Evolutionary conservation across 2,888 invertebrate genomes (phyloP).

Genomic region (Ornithoptera priamus): DNA sequence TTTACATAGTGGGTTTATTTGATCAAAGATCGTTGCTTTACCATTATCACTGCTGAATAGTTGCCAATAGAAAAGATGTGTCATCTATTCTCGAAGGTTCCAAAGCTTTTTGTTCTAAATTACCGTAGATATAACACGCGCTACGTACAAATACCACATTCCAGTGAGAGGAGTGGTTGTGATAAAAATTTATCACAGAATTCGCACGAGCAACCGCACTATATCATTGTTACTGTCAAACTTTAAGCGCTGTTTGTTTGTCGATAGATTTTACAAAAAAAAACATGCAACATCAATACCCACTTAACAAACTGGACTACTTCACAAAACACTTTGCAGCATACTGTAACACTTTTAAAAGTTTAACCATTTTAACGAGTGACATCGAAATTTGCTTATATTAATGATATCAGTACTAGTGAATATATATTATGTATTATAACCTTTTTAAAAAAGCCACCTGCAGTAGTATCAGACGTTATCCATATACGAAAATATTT

Average conservation of each 20-base stretch:
- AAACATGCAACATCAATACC: neutral
- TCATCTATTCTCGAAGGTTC: too few species aligned
- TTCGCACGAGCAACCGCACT: neutral
- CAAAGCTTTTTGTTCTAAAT: too few species aligned
- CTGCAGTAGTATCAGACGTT: neutral
- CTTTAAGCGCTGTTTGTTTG: neutral
- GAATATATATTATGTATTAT: neutral
- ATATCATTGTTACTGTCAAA: neutral
- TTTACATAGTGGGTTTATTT: too few species aligned
- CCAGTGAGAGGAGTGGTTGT: neutral
- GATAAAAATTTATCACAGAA: neutral
- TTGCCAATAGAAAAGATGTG: too few species aligned
- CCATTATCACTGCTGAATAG: too few species aligned
- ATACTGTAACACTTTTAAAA: neutral
- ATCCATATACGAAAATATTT: slow-evolving; percentile 8
- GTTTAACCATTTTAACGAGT: neutral
- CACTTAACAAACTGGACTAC: neutral
- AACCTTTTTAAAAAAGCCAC: neutral
- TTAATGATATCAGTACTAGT: too few species aligned
- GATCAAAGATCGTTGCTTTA: too few species aligned
- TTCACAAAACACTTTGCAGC: neutral
- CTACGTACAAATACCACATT: too few species aligned
- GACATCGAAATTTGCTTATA: neutral
- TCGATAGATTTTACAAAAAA: neutral
- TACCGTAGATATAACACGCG: too few species aligned